These are phyloP conservation scores for Lethrus apterus DNA, from an alignment of 1,140 invertebrate species.

Conservation along the genomic window DNA sequence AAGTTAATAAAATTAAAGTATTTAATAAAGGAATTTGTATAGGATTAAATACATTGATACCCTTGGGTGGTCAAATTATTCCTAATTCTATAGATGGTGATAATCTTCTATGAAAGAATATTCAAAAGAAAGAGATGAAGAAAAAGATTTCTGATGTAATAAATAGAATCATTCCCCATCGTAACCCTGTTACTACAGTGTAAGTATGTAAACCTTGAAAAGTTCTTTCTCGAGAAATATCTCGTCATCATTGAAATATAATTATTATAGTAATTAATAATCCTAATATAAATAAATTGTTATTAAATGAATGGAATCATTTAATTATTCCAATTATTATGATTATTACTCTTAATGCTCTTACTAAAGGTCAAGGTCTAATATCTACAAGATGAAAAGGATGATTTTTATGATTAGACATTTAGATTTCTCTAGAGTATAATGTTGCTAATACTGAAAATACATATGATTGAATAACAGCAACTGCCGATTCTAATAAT, in stretches of 20 bases:
- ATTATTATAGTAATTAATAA: conserved; percentile 43
- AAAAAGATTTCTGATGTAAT: conserved; percentile 58
- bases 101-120: conserved; percentile 57
- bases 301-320: conserved; percentile 45
- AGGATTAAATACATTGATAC: conserved; percentile 52
- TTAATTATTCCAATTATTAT: conserved; percentile 43
- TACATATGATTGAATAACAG: conserved; percentile 34
- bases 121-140: conserved; percentile 56
- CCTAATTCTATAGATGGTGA: conserved; percentile 54
- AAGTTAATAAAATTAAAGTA: conserved; percentile 51
- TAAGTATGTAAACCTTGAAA: conserved; percentile 43
- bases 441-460: conserved; percentile 37
- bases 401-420: conserved; percentile 41
- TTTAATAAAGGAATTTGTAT: conserved; percentile 55
- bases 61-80: conserved; percentile 48
- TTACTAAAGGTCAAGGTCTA: conserved; percentile 49
- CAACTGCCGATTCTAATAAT: conserved; percentile 34
- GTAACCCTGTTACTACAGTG: conserved; percentile 45
- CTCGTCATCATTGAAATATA: conserved; percentile 57
- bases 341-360: conserved; percentile 41
- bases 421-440: conserved; percentile 43
- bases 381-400: conserved; percentile 48
- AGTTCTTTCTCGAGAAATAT: conserved; percentile 50
- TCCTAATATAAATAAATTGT: conserved; percentile 42
- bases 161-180: conserved; percentile 55